Evolutionary conservation across 2,888 invertebrate genomes (phyloP), one percentile per base, ranked within the genome.

Genomic region (Isoperla grammatica): DNA sequence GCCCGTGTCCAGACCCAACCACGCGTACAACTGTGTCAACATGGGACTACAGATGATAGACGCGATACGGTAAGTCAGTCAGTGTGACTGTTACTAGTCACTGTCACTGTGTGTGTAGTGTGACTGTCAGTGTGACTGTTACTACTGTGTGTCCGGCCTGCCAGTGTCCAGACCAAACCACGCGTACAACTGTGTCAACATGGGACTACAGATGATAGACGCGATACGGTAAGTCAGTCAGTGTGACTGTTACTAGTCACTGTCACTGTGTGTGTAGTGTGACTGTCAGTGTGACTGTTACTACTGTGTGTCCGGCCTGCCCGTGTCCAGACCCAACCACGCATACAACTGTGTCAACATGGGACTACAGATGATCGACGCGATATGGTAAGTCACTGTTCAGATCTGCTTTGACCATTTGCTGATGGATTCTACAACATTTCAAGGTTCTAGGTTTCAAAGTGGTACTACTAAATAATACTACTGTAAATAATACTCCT

Each of bases 31-130:
- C 77, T 95, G 95, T 71, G 95, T 95, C 70, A 90, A 92, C 69
- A 95, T 95, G 95, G 95, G 95, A 0, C 75, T 95, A 64, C 89
- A 92, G 74, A 96, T 95, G 95, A 95, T 95, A 66, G 92, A 95
- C 68, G 93, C 94, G 23, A 95, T 95, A 70, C 83, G 89, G 95
- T 94, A 73, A 76, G 74, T 65, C 9, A n/a, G n/a, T n/a, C n/a
- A n/a, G n/a, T n/a, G n/a, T n/a, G n/a, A n/a, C n/a, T n/a, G n/a
- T n/a, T n/a, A n/a, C n/a, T n/a, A n/a, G n/a, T n/a, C n/a, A n/a
- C n/a, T n/a, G n/a, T n/a, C n/a, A n/a, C n/a, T n/a, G n/a, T n/a
- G n/a, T n/a, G n/a, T n/a, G n/a, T n/a, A n/a, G n/a, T n/a, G n/a
- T n/a, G n/a, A n/a, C n/a, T n/a, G n/a, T n/a, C n/a, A n/a, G 5